Percentiles rank a stretch among this genome's conserved stretches.
Conservation (phyloP, 1,140 invertebrate species). For the Macrotrachela quadricornifera region DNA sequence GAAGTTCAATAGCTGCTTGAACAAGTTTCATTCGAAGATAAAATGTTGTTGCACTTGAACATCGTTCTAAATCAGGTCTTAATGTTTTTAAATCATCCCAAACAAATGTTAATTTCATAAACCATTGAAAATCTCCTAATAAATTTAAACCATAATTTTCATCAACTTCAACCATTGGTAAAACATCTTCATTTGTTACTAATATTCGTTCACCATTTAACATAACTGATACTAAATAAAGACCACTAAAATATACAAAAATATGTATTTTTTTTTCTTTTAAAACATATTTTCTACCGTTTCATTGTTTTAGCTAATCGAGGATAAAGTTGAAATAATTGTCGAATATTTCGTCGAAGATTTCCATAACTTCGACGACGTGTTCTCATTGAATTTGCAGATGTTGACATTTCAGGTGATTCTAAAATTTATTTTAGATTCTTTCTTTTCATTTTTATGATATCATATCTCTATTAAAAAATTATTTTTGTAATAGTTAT, state of each 20-base stretch:
- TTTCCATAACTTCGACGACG: too few species aligned
- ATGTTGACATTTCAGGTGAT: slow-evolving; percentile 23
- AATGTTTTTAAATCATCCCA: slow-evolving; percentile 83
- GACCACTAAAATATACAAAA: slow-evolving; percentile 40
- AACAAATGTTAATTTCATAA: slow-evolving; percentile 51
- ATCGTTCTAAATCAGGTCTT: slow-evolving; percentile 72
- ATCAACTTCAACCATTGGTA: slow-evolving; percentile 84
- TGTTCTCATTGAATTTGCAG: slow-evolving; percentile 25
- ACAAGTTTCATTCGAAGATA: slow-evolving; percentile 75
- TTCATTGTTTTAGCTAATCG: too few species aligned
- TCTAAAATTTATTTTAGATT: too few species aligned
- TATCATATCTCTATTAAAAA: too few species aligned
- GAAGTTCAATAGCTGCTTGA: slow-evolving; percentile 71
- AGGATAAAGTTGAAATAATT: too few species aligned
- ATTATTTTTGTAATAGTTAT: too few species aligned
- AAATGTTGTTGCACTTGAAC: slow-evolving; percentile 56
- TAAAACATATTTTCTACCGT: too few species aligned
- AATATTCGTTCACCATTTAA: slow-evolving; percentile 82
- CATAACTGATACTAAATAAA: slow-evolving; percentile 69
- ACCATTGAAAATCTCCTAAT: not conserved
- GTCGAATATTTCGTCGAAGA: too few species aligned
- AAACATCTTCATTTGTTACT: slow-evolving; percentile 79
- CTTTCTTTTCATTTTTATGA: too few species aligned
- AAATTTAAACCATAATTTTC: slow-evolving; percentile 46
- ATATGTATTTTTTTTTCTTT: too few species aligned